Percentiles rank a stretch among this genome's conserved stretches.
These are phyloP conservation scores for Monopis laevigella DNA, from an alignment of 2,888 invertebrate genomes.

Conservation along the genomic window DNA sequence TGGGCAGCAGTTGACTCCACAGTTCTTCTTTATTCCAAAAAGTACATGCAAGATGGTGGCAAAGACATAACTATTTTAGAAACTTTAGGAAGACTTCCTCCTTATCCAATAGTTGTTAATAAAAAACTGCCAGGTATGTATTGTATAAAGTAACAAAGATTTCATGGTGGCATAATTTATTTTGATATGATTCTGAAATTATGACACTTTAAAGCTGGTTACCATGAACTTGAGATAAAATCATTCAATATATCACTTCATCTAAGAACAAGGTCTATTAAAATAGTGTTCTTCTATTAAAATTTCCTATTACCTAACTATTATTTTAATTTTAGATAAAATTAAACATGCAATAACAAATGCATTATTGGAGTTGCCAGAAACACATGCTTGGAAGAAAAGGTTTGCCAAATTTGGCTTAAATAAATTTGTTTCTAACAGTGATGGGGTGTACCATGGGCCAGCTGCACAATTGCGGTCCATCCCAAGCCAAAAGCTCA, in stretches of 20 bases:
- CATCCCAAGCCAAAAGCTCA: constrained; percentile 56
- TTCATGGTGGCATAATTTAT: no score
- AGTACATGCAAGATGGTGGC: constrained; percentile 64
- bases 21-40: constrained; percentile 61
- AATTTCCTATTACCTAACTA: neutral
- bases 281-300: no score
- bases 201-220: no score
- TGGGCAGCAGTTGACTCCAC: constrained; percentile 73
- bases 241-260: no score
- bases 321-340: constrained; percentile 42
- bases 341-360: constrained; percentile 43
- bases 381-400: constrained; percentile 41
- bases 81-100: constrained; percentile 73
- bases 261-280: no score
- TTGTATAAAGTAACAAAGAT: neutral
- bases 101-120: constrained; percentile 72
- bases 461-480: constrained; percentile 60
- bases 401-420: constrained; percentile 58
- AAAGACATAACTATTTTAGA: constrained; percentile 66
- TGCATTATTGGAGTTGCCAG: constrained; percentile 44
- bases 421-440: constrained; percentile 50
- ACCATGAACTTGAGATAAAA: no score
- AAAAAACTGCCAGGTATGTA: constrained; percentile 60
- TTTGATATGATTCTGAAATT: no score
- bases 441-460: constrained; percentile 54